Percentiles rank a stretch among this genome's conserved stretches.
phyloP scores from a whole-genome alignment of 2,113 vertebrate genomes.

The Festucalex cinctus region DNA sequence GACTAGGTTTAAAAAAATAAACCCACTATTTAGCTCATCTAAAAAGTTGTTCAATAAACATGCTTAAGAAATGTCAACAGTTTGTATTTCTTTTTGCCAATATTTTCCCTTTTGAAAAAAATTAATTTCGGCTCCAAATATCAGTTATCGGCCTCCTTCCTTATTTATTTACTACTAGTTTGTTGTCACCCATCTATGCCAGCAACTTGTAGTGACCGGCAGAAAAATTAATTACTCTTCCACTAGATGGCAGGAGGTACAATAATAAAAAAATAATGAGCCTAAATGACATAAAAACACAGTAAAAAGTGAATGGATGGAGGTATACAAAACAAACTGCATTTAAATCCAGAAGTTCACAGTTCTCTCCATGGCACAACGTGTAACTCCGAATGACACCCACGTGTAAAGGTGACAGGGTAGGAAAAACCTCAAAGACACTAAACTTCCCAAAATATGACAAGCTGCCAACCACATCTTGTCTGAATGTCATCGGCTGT shows the following conservation, averaged over 20 bases:
- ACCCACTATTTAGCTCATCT: too few species aligned
- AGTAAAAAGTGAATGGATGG: not conserved
- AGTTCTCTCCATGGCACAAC: not conserved
- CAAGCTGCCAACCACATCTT: conserved; percentile 37
- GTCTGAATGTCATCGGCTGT: conserved; percentile 56
- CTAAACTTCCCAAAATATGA: conserved; percentile 42
- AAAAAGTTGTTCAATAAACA: too few species aligned
- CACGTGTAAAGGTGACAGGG: conserved; percentile 35
- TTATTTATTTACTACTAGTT: too few species aligned
- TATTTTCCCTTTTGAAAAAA: too few species aligned
- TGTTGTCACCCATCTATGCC: too few species aligned
- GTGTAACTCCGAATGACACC: conserved; percentile 53
- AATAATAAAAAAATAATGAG: not conserved
- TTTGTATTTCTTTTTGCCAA: too few species aligned
- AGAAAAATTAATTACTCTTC: too few species aligned
- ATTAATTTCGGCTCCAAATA: too few species aligned
- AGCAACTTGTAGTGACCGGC: too few species aligned
- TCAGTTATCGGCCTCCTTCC: too few species aligned
- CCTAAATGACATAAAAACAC: not conserved
- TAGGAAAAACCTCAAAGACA: conserved; percentile 55
- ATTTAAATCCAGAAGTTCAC: not conserved
- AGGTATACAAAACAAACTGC: not conserved
- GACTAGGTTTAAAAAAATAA: too few species aligned
- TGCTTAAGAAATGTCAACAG: too few species aligned
- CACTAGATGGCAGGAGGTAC: not conserved